Conservation (phyloP, 2,797 vertebrate species). For the Poecilia velifera region DNA sequence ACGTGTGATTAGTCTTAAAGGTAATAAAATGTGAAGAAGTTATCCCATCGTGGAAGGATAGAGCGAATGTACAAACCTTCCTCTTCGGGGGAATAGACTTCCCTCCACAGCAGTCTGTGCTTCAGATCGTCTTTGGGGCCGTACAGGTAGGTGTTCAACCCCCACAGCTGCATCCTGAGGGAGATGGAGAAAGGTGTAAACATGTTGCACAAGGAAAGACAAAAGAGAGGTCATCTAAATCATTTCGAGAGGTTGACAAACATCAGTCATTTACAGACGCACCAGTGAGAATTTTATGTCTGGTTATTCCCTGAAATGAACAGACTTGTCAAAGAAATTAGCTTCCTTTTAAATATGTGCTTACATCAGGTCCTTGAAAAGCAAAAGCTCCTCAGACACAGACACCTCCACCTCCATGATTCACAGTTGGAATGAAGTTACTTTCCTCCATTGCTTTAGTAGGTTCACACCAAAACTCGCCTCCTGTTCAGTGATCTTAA, state of each 20-base stretch:
- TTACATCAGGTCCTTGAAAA: not conserved
- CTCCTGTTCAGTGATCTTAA: not conserved
- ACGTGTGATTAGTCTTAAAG: not conserved
- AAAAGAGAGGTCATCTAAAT: not conserved
- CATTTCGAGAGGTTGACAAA: not conserved
- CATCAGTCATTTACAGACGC: not conserved
- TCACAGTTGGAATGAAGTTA: not conserved
- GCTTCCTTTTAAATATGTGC: not conserved
- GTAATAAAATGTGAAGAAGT: not conserved
- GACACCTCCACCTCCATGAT: not conserved
- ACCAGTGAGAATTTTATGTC: not conserved
- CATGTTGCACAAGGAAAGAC: not conserved
- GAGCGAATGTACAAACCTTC: slow-evolving; percentile 75
- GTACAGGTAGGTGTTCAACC: slow-evolving; percentile 89
- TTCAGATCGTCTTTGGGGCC: slow-evolving; percentile 90
- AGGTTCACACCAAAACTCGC: not conserved
- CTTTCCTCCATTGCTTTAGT: not conserved
- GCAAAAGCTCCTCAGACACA: not conserved
- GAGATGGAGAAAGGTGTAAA: not conserved
- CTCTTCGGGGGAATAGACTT: slow-evolving; percentile 87
- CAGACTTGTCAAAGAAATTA: not conserved
- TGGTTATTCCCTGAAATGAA: not conserved
- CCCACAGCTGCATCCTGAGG: slow-evolving; percentile 83
- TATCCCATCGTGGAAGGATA: not conserved
- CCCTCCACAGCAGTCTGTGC: slow-evolving; percentile 88